These are phyloP conservation scores for Dromococcyx pavoninus DNA, from an alignment of 2,797 vertebrate genomes.

Conservation along the genomic window DNA sequence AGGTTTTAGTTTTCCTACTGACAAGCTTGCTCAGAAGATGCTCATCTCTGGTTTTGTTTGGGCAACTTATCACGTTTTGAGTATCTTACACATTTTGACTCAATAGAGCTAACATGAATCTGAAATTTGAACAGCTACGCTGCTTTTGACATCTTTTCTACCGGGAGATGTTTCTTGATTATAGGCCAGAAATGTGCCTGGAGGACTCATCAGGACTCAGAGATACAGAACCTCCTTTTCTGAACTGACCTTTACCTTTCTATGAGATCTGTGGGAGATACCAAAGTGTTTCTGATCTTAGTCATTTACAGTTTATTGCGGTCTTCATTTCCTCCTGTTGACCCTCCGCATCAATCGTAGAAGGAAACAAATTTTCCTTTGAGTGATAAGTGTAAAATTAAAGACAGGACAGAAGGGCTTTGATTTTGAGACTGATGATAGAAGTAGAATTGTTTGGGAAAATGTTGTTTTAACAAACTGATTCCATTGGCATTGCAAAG, in stretches of 20 bases:
- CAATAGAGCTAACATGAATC: not conserved
- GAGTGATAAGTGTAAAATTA: not conserved
- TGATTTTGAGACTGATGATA: not conserved
- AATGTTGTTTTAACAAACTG: not conserved
- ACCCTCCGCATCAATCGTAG: not conserved
- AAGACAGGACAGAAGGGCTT: not conserved
- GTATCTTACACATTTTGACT: not conserved
- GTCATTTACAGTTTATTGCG: not conserved
- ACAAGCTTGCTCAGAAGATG: not conserved
- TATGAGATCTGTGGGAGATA: not conserved
- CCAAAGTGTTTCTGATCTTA: not conserved
- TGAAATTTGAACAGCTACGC: not conserved
- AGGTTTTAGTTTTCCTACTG: not conserved
- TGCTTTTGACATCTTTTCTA: not conserved
- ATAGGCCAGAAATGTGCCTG: not conserved
- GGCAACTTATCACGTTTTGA: not conserved
- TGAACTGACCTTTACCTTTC: not conserved
- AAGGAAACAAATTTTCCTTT: not conserved
- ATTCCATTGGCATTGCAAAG: not conserved
- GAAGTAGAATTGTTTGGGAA: not conserved
- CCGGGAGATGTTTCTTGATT: not conserved
- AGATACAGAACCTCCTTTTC: not conserved
- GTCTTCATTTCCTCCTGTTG: not conserved
- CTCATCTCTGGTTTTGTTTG: not conserved
- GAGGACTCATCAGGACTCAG: not conserved